Conservation (phyloP, 2,888 invertebrate genomes). For the Arge pagana region DNA sequence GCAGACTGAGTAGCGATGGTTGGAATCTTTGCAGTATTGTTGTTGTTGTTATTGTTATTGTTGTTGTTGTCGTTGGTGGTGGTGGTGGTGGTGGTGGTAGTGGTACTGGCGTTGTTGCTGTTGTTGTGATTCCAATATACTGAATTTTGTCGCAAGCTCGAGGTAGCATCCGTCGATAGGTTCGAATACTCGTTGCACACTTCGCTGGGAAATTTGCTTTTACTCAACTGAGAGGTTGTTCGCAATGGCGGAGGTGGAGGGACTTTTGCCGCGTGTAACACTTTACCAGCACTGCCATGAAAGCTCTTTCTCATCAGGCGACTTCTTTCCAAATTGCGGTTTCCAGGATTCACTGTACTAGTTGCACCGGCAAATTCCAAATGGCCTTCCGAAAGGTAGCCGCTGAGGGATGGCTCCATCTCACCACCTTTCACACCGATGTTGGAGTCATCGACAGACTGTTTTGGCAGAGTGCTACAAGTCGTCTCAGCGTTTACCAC, state of each 20-base stretch:
- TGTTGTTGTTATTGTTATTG: conserved; percentile 53
- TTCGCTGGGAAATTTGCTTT: conserved; percentile 67
- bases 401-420: conserved; percentile 69
- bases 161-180: conserved; percentile 41
- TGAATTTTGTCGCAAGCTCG: too few relatives aligned
- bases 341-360: conserved; percentile 65
- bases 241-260: conserved; percentile 84
- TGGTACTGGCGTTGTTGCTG: conserved; percentile 8
- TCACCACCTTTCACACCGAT: conserved; percentile 70
- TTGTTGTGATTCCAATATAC: conserved; percentile 34
- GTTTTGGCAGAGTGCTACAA: conserved; percentile 49
- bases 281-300: conserved; percentile 82
- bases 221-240: conserved; percentile 83
- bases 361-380: conserved; percentile 72
- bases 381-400: conserved; percentile 87
- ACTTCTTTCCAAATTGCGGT: conserved; percentile 84
- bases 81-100: conserved; percentile 30
- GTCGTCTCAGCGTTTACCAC: conserved; percentile 48
- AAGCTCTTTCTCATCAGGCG: conserved; percentile 88
- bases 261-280: conserved; percentile 81
- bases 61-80: conserved; percentile 60
- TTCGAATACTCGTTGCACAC: conserved; percentile 55
- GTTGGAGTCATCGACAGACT: conserved; percentile 74
- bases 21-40: conserved; percentile 46
- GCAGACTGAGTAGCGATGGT: conserved; percentile 33